Percentiles rank a stretch among this genome's conserved stretches.
These are phyloP conservation scores for Ditula angustiorana DNA, from an alignment of 2,888 invertebrate genomes.

Conservation along the genomic window DNA sequence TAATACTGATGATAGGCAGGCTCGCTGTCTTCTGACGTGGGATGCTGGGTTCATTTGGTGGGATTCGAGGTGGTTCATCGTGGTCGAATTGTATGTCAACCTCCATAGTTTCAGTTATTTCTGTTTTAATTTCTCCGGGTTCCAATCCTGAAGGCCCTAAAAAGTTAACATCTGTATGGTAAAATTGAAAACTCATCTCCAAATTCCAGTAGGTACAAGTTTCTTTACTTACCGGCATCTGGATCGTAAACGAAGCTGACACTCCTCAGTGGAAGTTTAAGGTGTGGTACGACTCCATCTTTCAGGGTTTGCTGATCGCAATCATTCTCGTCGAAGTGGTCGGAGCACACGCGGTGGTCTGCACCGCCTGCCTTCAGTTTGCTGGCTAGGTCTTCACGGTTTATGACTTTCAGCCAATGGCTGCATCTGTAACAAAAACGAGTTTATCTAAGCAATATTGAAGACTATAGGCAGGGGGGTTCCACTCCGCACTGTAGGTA, in stretches of 20 bases:
- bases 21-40: not conserved
- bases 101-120: not conserved
- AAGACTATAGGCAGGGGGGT: not conserved
- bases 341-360: constrained; percentile 8
- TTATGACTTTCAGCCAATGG: constrained; percentile 1
- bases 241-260: not conserved
- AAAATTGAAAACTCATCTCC: no score
- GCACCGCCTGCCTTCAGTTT: not conserved
- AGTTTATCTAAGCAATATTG: no score
- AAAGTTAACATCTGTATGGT: not conserved
- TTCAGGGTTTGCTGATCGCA: not conserved
- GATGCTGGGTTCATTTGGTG: not conserved
- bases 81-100: not conserved
- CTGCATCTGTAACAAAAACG: not conserved
- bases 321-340: constrained; percentile 1
- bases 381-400: not conserved
- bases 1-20: not conserved
- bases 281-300: not conserved
- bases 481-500: no score
- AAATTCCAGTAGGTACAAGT: not conserved
- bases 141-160: not conserved
- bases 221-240: not conserved
- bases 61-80: not conserved
- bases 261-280: not conserved
- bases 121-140: not conserved